phyloP scores from a whole-genome alignment of 2,888 invertebrate species.

The Branchinecta sandiegonensis region DNA sequence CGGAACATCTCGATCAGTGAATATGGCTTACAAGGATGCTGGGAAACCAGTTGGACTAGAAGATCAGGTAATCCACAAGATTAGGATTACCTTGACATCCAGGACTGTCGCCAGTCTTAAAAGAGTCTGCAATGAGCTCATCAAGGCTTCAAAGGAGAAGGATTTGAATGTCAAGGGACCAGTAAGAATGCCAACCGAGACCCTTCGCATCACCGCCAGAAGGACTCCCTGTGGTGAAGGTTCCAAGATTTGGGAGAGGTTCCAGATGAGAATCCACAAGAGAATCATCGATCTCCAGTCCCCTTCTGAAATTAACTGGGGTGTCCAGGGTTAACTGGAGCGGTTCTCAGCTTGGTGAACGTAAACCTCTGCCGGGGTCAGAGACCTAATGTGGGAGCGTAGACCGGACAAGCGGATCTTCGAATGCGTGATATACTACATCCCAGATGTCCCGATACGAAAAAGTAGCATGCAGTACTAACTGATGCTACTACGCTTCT shows the following conservation, averaged over 20 bases:
- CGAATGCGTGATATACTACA: no score
- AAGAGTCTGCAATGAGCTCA: constrained; percentile 94
- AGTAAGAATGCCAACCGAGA: constrained; percentile 97
- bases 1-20: no score
- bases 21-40: constrained; percentile 42
- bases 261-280: constrained; percentile 94
- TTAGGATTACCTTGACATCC: constrained; percentile 93
- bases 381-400: no score
- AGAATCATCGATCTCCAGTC: constrained; percentile 96
- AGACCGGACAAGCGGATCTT: no score
- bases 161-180: constrained; percentile 95
- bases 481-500: no score
- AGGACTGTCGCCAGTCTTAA: constrained; percentile 92
- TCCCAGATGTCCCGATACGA: no score
- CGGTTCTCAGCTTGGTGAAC: no score
- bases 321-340: no score
- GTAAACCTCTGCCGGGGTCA: no score
- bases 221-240: constrained; percentile 99
- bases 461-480: no score
- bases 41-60: constrained; percentile 72
- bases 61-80: constrained; percentile 78
- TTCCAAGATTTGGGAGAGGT: constrained; percentile 98
- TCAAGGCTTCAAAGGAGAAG: constrained; percentile 92
- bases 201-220: constrained; percentile 91
- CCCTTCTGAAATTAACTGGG: no score